Percentiles rank a stretch among this genome's conserved stretches.
Conservation (phyloP, 2,797 vertebrate species). For the Sphenopsis melanotis region DNA sequence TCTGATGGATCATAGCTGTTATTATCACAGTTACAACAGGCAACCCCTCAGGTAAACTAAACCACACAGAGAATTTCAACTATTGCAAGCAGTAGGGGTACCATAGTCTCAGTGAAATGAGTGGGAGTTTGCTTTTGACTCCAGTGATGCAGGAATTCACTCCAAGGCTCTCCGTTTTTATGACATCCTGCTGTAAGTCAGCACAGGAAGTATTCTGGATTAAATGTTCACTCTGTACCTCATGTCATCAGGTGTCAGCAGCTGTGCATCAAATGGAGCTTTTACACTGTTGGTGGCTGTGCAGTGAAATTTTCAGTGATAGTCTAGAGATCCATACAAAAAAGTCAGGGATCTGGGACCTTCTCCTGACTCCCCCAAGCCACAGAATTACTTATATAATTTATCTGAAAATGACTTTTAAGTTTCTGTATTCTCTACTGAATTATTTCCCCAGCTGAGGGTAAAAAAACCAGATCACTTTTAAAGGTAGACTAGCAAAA, state of each 20-base stretch:
- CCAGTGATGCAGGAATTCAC: neutral
- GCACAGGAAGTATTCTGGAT: neutral
- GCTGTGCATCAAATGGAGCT: neutral
- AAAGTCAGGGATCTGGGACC: neutral
- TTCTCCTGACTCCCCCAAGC: neutral
- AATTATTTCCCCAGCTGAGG: neutral
- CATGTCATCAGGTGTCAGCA: neutral
- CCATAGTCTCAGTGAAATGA: neutral
- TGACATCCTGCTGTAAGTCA: neutral
- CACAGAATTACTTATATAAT: neutral
- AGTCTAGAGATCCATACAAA: neutral
- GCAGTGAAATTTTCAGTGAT: neutral
- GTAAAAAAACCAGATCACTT: neutral
- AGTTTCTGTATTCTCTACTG: neutral
- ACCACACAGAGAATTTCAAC: neutral
- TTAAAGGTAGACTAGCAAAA: neutral
- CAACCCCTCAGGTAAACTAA: neutral
- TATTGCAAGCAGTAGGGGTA: neutral
- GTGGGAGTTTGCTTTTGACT: neutral
- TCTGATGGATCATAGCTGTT: neutral
- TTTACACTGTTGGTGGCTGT: neutral
- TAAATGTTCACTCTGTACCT: neutral
- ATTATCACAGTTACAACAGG: neutral
- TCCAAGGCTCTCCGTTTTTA: neutral
- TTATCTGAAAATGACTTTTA: neutral